Evolutionary conservation across 1,140 invertebrate species (phyloP).

Genomic region (Zaprionus capensis): DNA sequence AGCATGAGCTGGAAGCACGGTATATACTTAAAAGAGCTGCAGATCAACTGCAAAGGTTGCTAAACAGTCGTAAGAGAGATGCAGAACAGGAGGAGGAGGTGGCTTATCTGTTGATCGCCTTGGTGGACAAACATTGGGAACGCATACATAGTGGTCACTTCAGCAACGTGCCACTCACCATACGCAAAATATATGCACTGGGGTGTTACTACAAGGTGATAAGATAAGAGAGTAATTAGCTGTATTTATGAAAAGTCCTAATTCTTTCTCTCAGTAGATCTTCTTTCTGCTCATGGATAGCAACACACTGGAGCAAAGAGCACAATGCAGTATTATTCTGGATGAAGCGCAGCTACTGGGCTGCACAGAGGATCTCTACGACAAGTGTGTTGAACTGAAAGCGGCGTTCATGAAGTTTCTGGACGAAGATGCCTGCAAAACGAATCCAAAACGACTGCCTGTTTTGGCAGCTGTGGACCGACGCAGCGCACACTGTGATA

Average conservation of each 20-base stretch:
- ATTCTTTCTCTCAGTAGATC: conserved; percentile 50
- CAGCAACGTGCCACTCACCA: conserved; percentile 88
- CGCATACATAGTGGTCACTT: conserved; percentile 93
- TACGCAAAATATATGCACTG: conserved; percentile 88
- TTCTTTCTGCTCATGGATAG: conserved; percentile 59
- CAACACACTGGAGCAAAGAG: conserved; percentile 44
- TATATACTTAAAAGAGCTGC: conserved; percentile 62
- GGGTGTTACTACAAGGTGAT: conserved; percentile 87
- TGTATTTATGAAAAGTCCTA: neutral
- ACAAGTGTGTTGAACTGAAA: conserved; percentile 56
- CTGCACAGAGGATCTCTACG: conserved; percentile 74
- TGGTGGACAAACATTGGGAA: conserved; percentile 92
- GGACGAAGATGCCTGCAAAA: conserved; percentile 28
- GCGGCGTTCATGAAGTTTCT: conserved; percentile 50
- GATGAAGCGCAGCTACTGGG: conserved; percentile 76
- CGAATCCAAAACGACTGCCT: conserved; percentile 29
- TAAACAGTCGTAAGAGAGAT: neutral
- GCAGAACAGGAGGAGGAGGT: conserved; percentile 60
- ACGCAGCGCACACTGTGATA: conserved; percentile 56
- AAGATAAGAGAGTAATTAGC: neutral
- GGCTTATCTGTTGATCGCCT: conserved; percentile 85
- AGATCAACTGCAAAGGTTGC: conserved; percentile 11
- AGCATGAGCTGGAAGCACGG: conserved; percentile 54
- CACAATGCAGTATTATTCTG: conserved; percentile 61
- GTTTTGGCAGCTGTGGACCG: conserved; percentile 44